Evolutionary conservation across 1,140 invertebrate species (phyloP), one percentile per base, ranked within the genome.

Genomic region (Andricus grossulariae): DNA sequence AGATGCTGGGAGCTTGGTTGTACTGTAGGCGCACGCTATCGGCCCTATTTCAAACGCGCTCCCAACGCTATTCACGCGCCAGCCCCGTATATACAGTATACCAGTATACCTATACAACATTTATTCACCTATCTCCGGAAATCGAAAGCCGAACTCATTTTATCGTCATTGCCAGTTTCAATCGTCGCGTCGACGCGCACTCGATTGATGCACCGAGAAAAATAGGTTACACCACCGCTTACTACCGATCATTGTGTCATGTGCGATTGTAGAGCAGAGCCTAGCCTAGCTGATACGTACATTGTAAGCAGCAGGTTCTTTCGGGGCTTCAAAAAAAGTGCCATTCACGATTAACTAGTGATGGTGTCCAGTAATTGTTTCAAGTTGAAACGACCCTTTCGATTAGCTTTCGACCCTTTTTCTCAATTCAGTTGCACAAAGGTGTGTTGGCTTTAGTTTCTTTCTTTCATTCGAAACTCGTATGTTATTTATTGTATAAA

Each of bases 61-160:
- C 82, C 79, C 80, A 78, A n/a, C 78, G 73, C 80, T 75, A 90
- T 90, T 90, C 87, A 89, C 88, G 83, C 82, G 82, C 77, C 85
- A 80, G 79, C 10, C 7, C 6, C 7, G 39, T 45, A 45, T 7
- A 45, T 45, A 45, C 76, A 72, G 73, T 74, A 60, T 77, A 73
- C 50, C 19, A 78, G 78, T 82, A 78, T 76, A 75, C 78, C 75
- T 78, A 66, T 32, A 32, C 25, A 32, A 32, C 25, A 32, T 32
- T 32, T 32, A 32, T 32, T 32, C 21, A 45, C 25, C 75, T 79
- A 82, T 81, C 78, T 81, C 80, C 78, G 70, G 74, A 82, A 82
- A 83, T 82, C 76, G 74, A 76, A 83, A 73, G 54, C 52, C 74
- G 76, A 57, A 75, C 73, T 77, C 78, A 79, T 78, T 83, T 83